Evolutionary conservation across 2,797 vertebrate genomes (phyloP).

Genomic region (Lophius americanus): DNA sequence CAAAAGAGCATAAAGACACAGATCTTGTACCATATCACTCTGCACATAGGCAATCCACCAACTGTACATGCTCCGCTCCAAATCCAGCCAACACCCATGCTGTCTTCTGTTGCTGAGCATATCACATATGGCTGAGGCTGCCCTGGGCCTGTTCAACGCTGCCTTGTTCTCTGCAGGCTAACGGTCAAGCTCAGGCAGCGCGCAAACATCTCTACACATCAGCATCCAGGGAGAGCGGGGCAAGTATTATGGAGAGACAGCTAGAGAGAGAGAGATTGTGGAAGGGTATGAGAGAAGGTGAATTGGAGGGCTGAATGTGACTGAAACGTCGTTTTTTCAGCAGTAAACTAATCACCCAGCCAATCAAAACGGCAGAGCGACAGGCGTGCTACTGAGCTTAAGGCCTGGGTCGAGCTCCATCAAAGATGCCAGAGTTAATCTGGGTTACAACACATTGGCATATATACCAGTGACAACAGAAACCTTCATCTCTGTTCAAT

Average conservation of each 20-base stretch:
- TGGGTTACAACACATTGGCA: not conserved
- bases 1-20: not conserved
- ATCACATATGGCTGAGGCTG: constrained; percentile 26
- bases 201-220: constrained; percentile 70
- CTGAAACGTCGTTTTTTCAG: constrained; percentile 38
- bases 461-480: not conserved
- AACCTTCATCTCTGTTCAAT: not conserved
- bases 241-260: not conserved
- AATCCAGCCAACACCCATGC: constrained; percentile 4
- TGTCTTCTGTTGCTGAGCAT: constrained; percentile 31
- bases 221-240: constrained; percentile 41
- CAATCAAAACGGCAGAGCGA: constrained; percentile 19
- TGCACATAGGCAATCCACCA: constrained; percentile 8
- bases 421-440: not conserved
- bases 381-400: constrained; percentile 7
- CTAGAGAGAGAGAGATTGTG: constrained; percentile 19
- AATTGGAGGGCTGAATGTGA: constrained; percentile 29
- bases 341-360: constrained; percentile 46
- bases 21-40: constrained; percentile 4
- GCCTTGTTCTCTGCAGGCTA: constrained; percentile 33
- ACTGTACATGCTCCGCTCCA: not conserved
- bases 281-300: constrained; percentile 13
- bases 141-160: constrained; percentile 41
- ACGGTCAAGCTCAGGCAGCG: constrained; percentile 59
- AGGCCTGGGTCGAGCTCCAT: not conserved